A percentile compares a stretch with the other conserved stretches of the same genome.
Conservation (phyloP, 2,888 invertebrate species). For the Cremastinae sp. region DNA sequence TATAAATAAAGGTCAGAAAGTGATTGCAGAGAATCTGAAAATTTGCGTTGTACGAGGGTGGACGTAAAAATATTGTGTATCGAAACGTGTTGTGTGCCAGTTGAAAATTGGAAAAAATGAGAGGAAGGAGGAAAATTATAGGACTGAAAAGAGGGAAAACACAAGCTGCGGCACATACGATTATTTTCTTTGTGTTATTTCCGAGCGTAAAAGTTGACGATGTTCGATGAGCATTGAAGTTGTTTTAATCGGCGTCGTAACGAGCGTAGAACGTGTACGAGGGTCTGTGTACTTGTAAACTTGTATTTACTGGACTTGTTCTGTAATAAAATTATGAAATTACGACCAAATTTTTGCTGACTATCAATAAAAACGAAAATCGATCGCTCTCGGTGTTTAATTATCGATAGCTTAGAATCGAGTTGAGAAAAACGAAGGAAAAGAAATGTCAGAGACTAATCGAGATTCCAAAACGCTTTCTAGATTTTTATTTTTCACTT, state of each 20-base stretch:
- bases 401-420: background rate
- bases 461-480: slow-evolving; percentile 24
- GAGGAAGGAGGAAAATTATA: slow-evolving; percentile 1
- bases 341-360: slow-evolving; percentile 34
- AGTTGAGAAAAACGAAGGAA: background rate
- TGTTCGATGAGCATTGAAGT: slow-evolving; percentile 39
- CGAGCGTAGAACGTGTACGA: slow-evolving; percentile 56
- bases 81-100: slow-evolving; percentile 34
- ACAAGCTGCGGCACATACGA: slow-evolving; percentile 13
- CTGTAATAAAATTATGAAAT: slow-evolving; percentile 62
- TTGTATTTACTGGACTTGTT: slow-evolving; percentile 65
- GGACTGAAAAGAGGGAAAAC: slow-evolving; percentile 15
- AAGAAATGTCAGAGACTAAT: background rate
- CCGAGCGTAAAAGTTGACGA: slow-evolving; percentile 3
- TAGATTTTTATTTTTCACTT: slow-evolving; percentile 7
- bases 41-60: slow-evolving; percentile 47
- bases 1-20: slow-evolving; percentile 23
- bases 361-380: slow-evolving; percentile 14
- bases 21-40: slow-evolving; percentile 27
- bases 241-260: slow-evolving; percentile 58
- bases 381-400: slow-evolving; percentile 8
- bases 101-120: slow-evolving; percentile 5
- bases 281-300: slow-evolving; percentile 66
- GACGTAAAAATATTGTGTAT: slow-evolving; percentile 32
- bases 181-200: slow-evolving; percentile 13